Evolutionary conservation across 2,888 invertebrate genomes (phyloP).

Genomic region (Conomelus anceps): DNA sequence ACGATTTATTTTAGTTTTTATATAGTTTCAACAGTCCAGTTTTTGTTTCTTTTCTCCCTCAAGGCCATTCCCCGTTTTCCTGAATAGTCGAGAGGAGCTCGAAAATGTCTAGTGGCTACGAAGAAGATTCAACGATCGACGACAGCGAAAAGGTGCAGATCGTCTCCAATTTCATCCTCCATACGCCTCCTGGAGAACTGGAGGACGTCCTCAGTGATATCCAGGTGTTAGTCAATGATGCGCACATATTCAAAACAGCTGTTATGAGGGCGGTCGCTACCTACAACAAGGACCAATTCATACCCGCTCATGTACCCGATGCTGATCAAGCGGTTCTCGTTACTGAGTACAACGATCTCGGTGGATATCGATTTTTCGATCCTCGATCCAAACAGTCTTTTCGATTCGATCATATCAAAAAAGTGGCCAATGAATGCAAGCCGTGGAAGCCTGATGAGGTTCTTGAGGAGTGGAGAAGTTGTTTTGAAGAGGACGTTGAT

Average conservation of each 20-base stretch:
- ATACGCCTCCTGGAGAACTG: constrained; percentile 99
- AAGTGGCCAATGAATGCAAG: constrained; percentile 87
- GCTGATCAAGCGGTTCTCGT: constrained; percentile 84
- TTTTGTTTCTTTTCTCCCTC: background rate
- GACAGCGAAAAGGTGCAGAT: constrained; percentile 92
- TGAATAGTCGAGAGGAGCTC: background rate
- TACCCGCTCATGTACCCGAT: constrained; percentile 89
- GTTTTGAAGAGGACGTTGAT: constrained; percentile 81
- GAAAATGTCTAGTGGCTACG: background rate
- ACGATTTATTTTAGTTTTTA: background rate
- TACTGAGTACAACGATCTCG: constrained; percentile 95
- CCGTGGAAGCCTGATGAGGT: constrained; percentile 50
- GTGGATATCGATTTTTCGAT: constrained; percentile 88
- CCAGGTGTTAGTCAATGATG: constrained; percentile 86
- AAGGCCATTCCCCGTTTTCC: background rate
- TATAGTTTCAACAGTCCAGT: background rate
- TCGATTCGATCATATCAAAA: constrained; percentile 93
- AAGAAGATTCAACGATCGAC: background rate
- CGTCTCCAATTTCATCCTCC: constrained; percentile 95
- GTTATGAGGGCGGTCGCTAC: constrained; percentile 92
- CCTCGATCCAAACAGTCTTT: constrained; percentile 92
- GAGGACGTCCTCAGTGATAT: constrained; percentile 99
- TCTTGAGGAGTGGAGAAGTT: constrained; percentile 86
- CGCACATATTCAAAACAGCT: constrained; percentile 89
- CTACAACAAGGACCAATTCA: constrained; percentile 99